These are phyloP conservation scores for Branchinecta lindahli DNA, from an alignment of 1,140 invertebrate species.

Conservation along the genomic window DNA sequence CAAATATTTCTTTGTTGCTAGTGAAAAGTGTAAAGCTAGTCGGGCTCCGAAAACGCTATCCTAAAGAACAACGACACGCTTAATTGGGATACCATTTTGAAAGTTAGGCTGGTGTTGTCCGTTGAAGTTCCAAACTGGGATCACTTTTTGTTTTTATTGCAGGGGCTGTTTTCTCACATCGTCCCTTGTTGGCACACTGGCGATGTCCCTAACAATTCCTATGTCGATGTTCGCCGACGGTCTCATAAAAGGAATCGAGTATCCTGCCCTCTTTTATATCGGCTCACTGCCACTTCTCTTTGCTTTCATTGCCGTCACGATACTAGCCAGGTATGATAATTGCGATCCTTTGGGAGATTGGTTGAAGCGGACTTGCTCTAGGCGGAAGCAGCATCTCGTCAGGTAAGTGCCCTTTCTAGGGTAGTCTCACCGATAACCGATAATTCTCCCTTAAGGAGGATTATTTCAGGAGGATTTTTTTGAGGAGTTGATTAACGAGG, in stretches of 20 bases:
- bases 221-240: conserved; percentile 68
- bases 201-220: conserved; percentile 66
- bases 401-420: not conserved
- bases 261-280: conserved; percentile 57
- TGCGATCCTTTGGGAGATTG: conserved; percentile 53
- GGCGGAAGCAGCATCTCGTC: not conserved
- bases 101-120: too few species aligned
- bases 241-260: conserved; percentile 52
- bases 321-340: conserved; percentile 64
- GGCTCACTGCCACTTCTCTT: conserved; percentile 61
- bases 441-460: too few species aligned
- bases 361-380: conserved; percentile 19
- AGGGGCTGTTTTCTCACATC: conserved; percentile 82
- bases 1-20: too few species aligned
- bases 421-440: too few species aligned
- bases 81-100: too few species aligned
- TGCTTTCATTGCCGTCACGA: conserved; percentile 54
- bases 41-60: too few species aligned
- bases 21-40: too few species aligned
- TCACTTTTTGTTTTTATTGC: conserved; percentile 13
- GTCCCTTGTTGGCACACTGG: conserved; percentile 63
- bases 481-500: too few species aligned
- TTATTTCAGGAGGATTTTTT: too few species aligned
- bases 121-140: too few species aligned
- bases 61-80: too few species aligned